A percentile compares a stretch with the other conserved stretches of the same genome.
phyloP scores from a whole-genome alignment of 92 coral and sea anemone species.

The Heteractis magnifica region DNA sequence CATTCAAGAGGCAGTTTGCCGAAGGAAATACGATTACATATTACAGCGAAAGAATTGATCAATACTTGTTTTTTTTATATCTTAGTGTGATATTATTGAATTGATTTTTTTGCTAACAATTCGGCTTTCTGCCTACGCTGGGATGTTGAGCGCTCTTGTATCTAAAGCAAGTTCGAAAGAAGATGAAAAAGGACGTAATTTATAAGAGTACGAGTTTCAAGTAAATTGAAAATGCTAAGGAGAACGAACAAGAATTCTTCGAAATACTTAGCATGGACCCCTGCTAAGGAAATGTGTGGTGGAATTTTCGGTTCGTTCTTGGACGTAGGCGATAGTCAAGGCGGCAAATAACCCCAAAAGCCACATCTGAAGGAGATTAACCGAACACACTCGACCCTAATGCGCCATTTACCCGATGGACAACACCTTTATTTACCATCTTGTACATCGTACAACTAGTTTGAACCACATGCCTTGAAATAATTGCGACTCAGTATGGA shows the following conservation, averaged over 20 bases:
- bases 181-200: not conserved
- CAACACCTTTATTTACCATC: constrained; percentile 6
- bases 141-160: not conserved
- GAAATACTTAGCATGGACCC: not conserved
- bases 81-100: not conserved
- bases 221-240: not conserved
- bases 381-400: not conserved
- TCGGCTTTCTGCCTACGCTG: not conserved
- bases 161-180: no score
- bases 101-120: no score
- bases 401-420: not conserved
- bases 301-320: not conserved
- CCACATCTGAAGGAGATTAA: not conserved
- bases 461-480: not conserved
- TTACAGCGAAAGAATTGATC: not conserved
- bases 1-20: not conserved
- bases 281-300: not conserved
- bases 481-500: no score
- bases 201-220: not conserved
- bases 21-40: not conserved
- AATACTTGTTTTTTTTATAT: not conserved
- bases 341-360: not conserved
- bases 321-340: not conserved
- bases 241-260: not conserved
- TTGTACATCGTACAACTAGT: not conserved